phyloP scores from a whole-genome alignment of 2,797 vertebrate species.

The Bryconaethiops microstoma region DNA sequence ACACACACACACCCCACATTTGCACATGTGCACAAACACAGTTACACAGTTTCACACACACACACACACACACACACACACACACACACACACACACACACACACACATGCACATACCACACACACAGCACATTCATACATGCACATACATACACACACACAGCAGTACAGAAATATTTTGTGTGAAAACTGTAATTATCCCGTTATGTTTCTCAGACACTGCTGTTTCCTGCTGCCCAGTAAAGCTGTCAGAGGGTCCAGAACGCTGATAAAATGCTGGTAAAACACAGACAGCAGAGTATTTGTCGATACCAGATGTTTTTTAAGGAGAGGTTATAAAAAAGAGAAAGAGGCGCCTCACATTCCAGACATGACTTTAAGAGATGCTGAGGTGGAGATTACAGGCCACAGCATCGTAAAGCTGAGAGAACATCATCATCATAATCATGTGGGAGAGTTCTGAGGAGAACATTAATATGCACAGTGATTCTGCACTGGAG shows the following conservation, averaged over 20 bases:
- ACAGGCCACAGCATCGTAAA: no score
- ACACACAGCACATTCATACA: no score
- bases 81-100: no score
- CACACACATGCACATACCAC: no score
- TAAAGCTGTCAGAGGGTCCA: neutral
- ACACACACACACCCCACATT: constrained; percentile 1
- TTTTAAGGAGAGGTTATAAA: constrained; percentile 38
- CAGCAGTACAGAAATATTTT: no score
- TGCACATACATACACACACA: no score
- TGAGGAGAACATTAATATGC: no score
- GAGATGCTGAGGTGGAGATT: neutral
- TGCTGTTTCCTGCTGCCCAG: neutral
- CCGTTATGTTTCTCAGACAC: neutral
- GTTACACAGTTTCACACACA: no score
- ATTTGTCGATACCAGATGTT: constrained; percentile 34
- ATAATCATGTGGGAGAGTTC: no score
- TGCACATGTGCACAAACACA: neutral
- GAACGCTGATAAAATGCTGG: neutral
- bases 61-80: no score
- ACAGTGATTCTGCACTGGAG: no score
- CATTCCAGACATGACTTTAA: constrained; percentile 42
- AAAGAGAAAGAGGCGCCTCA: constrained; percentile 1
- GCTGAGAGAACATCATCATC: neutral
- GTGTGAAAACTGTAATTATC: no score
- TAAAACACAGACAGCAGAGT: constrained; percentile 22